Evolutionary conservation across 1,140 invertebrate genomes (phyloP), one percentile per base, ranked within the genome.

Genomic region (Linepithema humile): DNA sequence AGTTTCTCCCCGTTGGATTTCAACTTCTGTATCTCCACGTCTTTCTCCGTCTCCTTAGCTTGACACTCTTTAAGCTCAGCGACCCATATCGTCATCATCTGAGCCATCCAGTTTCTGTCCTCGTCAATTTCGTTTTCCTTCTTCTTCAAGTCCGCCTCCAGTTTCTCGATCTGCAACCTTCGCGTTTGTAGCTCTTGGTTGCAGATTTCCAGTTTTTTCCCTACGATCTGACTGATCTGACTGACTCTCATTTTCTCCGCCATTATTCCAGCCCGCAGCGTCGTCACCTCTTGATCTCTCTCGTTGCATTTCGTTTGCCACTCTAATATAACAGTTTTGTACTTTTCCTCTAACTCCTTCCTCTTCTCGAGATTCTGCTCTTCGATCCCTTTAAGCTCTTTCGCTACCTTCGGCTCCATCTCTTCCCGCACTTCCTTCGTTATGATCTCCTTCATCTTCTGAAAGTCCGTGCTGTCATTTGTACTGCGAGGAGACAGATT

Each of bases 401-500:
- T 90, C 0, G 84, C 86, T 12, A 94, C 91, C 69, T 91, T 93
- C 17, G 92, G 91, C 32, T 94, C 92, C 92, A 92, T 91, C 38
- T 92, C 92, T 65, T 94, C 93, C 0, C 92, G 89, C 0, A 93
- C 88, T 32, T 93, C 92, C 60, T 91, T 92, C 20, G 89, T 89
- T 32, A 88, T 88, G 35, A 83, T 88, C 74, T 93, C 93, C 23
- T 87, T 92, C n/a, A 93, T 88, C 60, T 91, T 94, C 29, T 93
- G 91, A 50, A 92, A 83, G 23, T 94, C 93, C n/a, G 85, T 74
- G 12, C 87, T 89, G 17, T 93, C 92, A 9, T 29, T 57, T 7
- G 84, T 80, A 62, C 78, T 92, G 6, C 90, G 89, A 29, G 90
- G 90, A 9, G 91, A 90, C n/a, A 91, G 74, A 85, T 91, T 94